phyloP scores from a whole-genome alignment of 2,888 invertebrate species.

The Chelonus formosanus region DNA sequence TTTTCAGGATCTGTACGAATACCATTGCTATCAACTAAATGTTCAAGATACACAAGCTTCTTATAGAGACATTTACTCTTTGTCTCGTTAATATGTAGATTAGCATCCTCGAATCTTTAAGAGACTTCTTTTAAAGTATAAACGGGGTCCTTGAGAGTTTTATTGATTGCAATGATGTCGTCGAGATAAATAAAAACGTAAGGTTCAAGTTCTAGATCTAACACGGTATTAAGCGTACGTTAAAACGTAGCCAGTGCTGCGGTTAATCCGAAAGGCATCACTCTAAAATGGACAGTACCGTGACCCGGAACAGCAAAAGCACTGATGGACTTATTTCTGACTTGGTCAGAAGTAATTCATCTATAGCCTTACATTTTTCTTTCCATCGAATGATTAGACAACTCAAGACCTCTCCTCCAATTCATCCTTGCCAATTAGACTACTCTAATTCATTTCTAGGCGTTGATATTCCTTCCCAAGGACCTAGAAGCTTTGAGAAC shows the following conservation, averaged over 20 bases:
- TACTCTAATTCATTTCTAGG: no score
- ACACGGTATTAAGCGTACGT: background rate
- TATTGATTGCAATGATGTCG: conserved; percentile 4
- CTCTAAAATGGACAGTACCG: conserved; percentile 44
- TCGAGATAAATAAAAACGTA: conserved; percentile 30
- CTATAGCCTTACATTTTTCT: no score
- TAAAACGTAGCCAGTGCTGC: conserved; percentile 30
- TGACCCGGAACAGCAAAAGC: conserved; percentile 26
- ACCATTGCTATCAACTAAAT: conserved; percentile 23
- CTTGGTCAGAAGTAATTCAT: no score
- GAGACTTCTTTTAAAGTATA: background rate
- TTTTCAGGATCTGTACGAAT: conserved; percentile 36
- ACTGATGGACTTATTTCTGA: no score
- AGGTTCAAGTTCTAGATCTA: background rate
- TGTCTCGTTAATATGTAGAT: conserved; percentile 15
- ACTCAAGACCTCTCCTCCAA: no score
- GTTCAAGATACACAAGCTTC: conserved; percentile 40
- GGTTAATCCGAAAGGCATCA: conserved; percentile 49
- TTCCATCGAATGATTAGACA: no score
- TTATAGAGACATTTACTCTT: conserved; percentile 32
- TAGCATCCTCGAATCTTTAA: conserved; percentile 16
- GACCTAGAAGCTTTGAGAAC: no score
- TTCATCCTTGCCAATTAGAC: no score
- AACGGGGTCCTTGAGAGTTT: conserved; percentile 13
- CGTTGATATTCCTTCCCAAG: no score